phyloP scores from a whole-genome alignment of 2,113 vertebrate genomes.

The Phaetusa simplex region DNA sequence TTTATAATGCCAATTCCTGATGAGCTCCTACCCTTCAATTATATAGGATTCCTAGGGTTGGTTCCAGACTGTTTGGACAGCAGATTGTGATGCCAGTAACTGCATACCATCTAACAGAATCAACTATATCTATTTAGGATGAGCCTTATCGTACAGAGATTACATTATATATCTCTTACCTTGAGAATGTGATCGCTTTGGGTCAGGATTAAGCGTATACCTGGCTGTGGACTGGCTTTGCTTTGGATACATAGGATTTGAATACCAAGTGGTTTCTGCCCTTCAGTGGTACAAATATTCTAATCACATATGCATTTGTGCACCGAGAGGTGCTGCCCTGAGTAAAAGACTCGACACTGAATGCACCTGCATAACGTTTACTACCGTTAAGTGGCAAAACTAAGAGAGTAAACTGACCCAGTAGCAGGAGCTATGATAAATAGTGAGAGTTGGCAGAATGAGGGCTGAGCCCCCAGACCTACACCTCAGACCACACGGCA shows the following conservation, averaged over 20 bases:
- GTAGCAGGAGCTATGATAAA: not conserved
- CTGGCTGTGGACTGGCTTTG: not conserved
- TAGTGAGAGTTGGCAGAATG: not conserved
- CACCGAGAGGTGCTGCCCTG: not conserved
- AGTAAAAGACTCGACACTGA: not conserved
- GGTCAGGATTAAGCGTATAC: not conserved
- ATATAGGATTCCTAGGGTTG: not conserved
- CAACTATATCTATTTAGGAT: not conserved
- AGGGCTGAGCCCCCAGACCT: not conserved
- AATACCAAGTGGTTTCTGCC: not conserved
- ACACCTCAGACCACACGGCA: not conserved
- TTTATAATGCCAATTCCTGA: constrained; percentile 38
- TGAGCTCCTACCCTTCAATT: constrained; percentile 15
- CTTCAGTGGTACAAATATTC: not conserved
- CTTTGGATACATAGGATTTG: not conserved
- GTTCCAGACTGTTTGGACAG: constrained; percentile 23
- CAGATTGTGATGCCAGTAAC: not conserved
- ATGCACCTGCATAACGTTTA: not conserved
- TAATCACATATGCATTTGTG: not conserved
- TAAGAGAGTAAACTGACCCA: not conserved
- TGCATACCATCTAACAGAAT: not conserved
- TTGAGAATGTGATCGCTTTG: not conserved
- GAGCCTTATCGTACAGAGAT: not conserved
- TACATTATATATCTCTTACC: not conserved
- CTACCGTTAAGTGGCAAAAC: not conserved